A percentile compares a stretch with the other conserved stretches of the same genome.
phyloP scores from a whole-genome alignment of 64 coral and sea anemone genomes.

The Acropora tenuis region DNA sequence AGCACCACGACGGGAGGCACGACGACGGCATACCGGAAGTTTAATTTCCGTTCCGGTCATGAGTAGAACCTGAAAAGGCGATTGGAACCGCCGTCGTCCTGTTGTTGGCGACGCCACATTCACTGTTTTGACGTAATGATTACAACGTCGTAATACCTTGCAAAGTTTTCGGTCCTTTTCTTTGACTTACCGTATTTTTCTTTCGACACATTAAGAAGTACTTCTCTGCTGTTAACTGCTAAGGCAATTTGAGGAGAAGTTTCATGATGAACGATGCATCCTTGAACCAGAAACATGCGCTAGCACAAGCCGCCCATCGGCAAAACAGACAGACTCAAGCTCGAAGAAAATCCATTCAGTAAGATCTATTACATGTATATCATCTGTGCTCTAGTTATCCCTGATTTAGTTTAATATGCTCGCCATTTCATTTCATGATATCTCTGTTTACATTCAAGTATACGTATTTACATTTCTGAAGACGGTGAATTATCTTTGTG shows the following conservation, averaged over 20 bases:
- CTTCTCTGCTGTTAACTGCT: not conserved
- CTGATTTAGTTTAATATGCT: not conserved
- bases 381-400: not conserved
- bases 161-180: not conserved
- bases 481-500: not conserved
- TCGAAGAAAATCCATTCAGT: not conserved
- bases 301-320: not conserved
- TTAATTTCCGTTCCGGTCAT: too few relatives aligned
- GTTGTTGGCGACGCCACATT: not conserved
- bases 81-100: slow-evolving; percentile 13
- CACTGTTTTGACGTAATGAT: slow-evolving; percentile 18
- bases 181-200: slow-evolving; percentile 3
- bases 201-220: not conserved
- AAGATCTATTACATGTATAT: not conserved
- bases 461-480: not conserved
- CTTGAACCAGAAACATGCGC: too few relatives aligned
- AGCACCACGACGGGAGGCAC: too few relatives aligned
- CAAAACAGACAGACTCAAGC: slow-evolving; percentile 8
- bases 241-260: not conserved
- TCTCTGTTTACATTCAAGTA: not conserved
- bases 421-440: not conserved
- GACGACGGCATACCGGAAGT: too few relatives aligned
- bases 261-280: not conserved
- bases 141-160: not conserved
- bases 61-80: too few relatives aligned